phyloP scores from a whole-genome alignment of 2,888 invertebrate genomes.

The Eutolmus rufibarbis region DNA sequence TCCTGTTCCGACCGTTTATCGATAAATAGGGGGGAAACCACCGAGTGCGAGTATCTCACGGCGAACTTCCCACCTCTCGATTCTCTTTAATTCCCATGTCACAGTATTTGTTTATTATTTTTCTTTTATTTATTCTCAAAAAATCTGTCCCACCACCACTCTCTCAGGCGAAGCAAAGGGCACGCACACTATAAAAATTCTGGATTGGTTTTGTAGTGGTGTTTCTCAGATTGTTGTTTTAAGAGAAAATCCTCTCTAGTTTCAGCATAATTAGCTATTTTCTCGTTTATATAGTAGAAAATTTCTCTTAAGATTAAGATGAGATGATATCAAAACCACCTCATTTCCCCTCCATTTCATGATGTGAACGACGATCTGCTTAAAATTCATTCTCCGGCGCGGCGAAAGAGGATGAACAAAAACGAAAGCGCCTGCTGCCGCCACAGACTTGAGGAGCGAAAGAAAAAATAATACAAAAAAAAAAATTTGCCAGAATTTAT shows the following conservation, averaged over 20 bases:
- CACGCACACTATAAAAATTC: background rate
- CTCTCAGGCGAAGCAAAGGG: background rate
- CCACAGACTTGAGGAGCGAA: background rate
- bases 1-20: background rate
- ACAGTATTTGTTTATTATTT: background rate
- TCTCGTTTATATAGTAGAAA: background rate
- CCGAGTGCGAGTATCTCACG: background rate
- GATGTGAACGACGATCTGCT: background rate
- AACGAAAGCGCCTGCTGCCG: background rate
- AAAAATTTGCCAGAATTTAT: background rate
- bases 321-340: background rate
- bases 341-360: background rate
- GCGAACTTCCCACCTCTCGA: background rate
- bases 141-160: background rate
- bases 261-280: background rate
- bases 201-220: background rate
- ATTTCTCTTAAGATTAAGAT: background rate
- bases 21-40: background rate
- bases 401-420: background rate
- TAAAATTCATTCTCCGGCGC: background rate
- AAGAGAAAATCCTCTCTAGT: background rate
- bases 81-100: background rate
- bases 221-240: background rate
- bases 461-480: background rate
- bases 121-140: background rate